A percentile compares a stretch with the other conserved stretches of the same genome.
Evolutionary conservation across 2,113 vertebrate species (phyloP).

Genomic region (Psilopsiagon aurifrons): DNA sequence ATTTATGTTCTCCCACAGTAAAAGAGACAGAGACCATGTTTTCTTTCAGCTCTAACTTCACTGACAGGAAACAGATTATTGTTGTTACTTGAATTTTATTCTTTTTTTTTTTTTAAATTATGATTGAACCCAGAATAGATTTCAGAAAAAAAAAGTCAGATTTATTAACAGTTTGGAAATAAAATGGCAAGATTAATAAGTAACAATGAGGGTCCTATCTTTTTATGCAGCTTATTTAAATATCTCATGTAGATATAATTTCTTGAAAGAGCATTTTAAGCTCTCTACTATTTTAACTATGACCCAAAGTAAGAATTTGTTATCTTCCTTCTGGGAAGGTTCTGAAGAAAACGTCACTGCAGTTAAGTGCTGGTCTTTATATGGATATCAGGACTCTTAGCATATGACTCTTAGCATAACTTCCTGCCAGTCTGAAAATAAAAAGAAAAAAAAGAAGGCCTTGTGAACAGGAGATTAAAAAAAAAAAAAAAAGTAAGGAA

Average conservation of each 20-base stretch:
- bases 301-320: background rate
- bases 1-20: background rate
- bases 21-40: background rate
- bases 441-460: background rate
- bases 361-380: background rate
- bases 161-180: background rate
- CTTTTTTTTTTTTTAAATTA: background rate
- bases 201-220: background rate
- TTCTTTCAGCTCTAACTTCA: background rate
- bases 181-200: background rate
- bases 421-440: background rate
- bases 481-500: background rate
- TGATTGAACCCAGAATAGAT: background rate
- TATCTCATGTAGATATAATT: background rate
- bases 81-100: background rate
- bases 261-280: background rate
- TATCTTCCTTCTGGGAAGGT: background rate
- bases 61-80: background rate
- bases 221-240: background rate
- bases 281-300: background rate
- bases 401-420: background rate
- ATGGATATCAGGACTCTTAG: background rate
- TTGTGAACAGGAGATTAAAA: background rate
- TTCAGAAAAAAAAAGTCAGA: background rate
- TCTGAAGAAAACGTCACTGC: background rate